These are phyloP conservation scores for Siphlonurus alternatus DNA, from an alignment of 2,888 invertebrate genomes.

Conservation along the genomic window DNA sequence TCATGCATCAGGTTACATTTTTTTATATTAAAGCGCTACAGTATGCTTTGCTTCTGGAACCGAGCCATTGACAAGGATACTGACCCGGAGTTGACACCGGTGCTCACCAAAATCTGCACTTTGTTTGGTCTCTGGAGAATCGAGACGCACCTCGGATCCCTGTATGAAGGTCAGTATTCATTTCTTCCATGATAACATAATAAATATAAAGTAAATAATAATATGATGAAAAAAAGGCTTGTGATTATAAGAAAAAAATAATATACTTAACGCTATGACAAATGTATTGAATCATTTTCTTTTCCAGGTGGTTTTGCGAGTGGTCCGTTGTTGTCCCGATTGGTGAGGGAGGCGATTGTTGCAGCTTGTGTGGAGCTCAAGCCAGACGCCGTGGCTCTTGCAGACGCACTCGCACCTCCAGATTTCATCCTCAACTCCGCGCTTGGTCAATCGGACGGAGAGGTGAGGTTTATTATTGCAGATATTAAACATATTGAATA, in stretches of 20 bases:
- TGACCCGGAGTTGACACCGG: constrained; percentile 12
- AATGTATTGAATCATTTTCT: too few species aligned
- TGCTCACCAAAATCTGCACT: constrained; percentile 14
- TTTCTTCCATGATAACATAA: not conserved
- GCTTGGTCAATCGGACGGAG: constrained; percentile 68
- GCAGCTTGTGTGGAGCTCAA: constrained; percentile 51
- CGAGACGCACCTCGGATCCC: constrained; percentile 29
- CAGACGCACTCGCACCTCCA: constrained; percentile 74
- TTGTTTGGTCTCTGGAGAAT: constrained; percentile 19
- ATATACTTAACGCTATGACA: too few species aligned
- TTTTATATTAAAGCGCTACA: constrained; percentile 6
- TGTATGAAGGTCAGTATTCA: constrained; percentile 27
- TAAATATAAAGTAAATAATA: too few species aligned
- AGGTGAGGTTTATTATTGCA: too few species aligned
- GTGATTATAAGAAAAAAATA: too few species aligned
- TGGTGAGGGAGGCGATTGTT: constrained; percentile 49
- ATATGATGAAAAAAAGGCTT: too few species aligned
- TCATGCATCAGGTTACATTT: too few species aligned
- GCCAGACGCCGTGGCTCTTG: constrained; percentile 55
- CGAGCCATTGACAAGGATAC: not conserved
- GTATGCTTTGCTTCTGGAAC: constrained; percentile 9
- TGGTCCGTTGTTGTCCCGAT: constrained; percentile 35
- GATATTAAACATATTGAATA: too few species aligned
- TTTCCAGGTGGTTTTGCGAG: constrained; percentile 36
- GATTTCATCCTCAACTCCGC: constrained; percentile 81